A percentile compares a stretch with the other conserved stretches of the same genome.
phyloP scores from a whole-genome alignment of 2,797 vertebrate species.

The Poecilia gillii region DNA sequence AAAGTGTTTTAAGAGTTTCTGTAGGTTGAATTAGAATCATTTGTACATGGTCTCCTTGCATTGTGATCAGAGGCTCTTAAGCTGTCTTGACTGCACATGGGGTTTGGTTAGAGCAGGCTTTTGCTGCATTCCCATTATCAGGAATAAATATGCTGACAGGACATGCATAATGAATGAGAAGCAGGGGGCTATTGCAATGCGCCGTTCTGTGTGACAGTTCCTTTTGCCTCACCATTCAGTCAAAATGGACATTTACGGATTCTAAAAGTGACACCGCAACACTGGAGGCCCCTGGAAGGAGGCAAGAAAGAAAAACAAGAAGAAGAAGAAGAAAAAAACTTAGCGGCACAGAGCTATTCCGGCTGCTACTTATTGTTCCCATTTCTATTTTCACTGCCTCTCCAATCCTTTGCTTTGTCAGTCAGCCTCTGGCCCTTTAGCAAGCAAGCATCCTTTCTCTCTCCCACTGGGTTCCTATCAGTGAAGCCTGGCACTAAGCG shows the following conservation, averaged over 20 bases:
- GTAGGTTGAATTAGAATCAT: conserved; percentile 31
- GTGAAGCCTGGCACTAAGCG: conserved; percentile 64
- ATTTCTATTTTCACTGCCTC: conserved; percentile 43
- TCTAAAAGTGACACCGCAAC: conserved; percentile 60
- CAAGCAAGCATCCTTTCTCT: conserved; percentile 48
- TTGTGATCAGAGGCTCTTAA: conserved; percentile 43
- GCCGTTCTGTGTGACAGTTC: conserved; percentile 46
- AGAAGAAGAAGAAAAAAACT: conserved; percentile 35
- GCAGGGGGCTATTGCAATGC: conserved; percentile 62
- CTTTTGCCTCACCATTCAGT: conserved; percentile 45
- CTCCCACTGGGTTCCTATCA: conserved; percentile 59
- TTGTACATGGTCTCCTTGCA: conserved; percentile 20
- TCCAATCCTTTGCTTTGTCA: conserved; percentile 51
- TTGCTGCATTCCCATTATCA: conserved; percentile 60
- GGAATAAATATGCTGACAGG: conserved; percentile 66
- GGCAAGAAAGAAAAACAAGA: conserved; percentile 21
- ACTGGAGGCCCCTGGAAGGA: conserved; percentile 40
- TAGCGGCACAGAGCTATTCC: conserved; percentile 44
- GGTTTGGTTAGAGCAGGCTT: conserved; percentile 44
- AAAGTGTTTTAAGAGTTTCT: conserved; percentile 10
- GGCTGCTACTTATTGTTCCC: conserved; percentile 60
- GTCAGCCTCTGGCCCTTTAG: conserved; percentile 57
- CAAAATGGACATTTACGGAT: conserved; percentile 67
- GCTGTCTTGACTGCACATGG: conserved; percentile 48
- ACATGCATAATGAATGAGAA: conserved; percentile 74